Base-by-base conservation (phyloP, 2,797 vertebrate species). In the Crotalus adamanteus region DNA sequence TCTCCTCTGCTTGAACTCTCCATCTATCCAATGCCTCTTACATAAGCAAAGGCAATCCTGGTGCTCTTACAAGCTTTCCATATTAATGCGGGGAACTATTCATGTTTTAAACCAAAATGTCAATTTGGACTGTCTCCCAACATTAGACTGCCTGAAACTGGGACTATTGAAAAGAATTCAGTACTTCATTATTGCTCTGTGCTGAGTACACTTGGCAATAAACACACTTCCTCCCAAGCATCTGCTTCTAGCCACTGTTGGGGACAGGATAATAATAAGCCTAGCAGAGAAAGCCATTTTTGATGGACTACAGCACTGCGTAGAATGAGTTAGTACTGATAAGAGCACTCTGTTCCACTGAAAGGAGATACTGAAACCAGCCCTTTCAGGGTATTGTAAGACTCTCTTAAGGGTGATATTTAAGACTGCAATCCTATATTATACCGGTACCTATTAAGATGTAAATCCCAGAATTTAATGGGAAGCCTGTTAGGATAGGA, bases 41-140 rank as follows among this genome's bases (percentile, higher is more conserved):
- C 55, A 86, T 60, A 55, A 92, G 16, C 47, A 26, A 91, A 69
- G 73, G 73, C 56, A 55, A 9, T 37, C 20, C 88, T 86, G n/a
- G 8, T 25, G 14, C n/a, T 65, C 28, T 90, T 31, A 69, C 12
- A 65, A 31, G 89, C 55, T 20, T 83, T 47, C 42, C 60, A 51
- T 42, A 69, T 87, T 93, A 69, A 57, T 93, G 88, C 13, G 60
- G 37, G 0, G 14, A 89, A 89, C 28, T 37, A 69, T 69, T 59
- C 89, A 65, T 20, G 86, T 92, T 90, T 92, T n/a, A 87, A 93
- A 89, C 86, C 26, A 86, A 69, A 87, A 73, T 69, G 28, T 57
- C 28, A 42, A 51, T 90, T 87, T 90, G 89, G 89, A 57, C 20
- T n/a, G 11, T n/a, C 37, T 92, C 88, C 88, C 83, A 87, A 56